Evolutionary conservation across 2,113 vertebrate genomes (phyloP).

Genomic region (Paratilapia polleni): DNA sequence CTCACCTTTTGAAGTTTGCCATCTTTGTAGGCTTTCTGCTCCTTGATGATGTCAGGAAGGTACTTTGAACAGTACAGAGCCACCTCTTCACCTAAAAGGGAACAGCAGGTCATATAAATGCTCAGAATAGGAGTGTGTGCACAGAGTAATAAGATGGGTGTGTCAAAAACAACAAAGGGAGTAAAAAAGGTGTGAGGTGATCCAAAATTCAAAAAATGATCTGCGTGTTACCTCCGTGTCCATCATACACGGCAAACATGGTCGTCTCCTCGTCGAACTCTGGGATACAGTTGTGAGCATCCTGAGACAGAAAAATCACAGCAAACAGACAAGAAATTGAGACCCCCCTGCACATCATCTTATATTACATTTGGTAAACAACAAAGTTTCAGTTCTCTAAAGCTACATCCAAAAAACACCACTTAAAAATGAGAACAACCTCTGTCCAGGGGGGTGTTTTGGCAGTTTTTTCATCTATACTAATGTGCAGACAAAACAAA

Average conservation of each 20-base stretch:
- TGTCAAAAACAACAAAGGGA: background rate
- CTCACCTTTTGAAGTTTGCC: conserved; percentile 96
- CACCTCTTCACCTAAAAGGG: conserved; percentile 92
- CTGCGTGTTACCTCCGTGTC: conserved; percentile 90
- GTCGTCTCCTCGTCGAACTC: conserved; percentile 94
- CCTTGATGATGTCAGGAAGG: conserved; percentile 95
- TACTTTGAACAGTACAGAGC: conserved; percentile 99
- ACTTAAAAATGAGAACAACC: background rate
- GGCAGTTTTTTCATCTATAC: background rate
- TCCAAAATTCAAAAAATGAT: background rate
- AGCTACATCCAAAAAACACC: background rate
- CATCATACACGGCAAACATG: conserved; percentile 98
- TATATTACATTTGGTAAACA: background rate
- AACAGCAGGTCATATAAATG: conserved; percentile 12
- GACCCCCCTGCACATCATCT: too few relatives aligned
- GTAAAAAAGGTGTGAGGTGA: background rate
- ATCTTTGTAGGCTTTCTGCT: conserved; percentile 96
- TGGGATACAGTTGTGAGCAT: conserved; percentile 98
- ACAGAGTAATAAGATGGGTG: background rate
- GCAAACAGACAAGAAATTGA: background rate
- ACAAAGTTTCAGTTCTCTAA: background rate
- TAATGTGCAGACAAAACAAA: too few relatives aligned
- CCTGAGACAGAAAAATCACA: conserved; percentile 78
- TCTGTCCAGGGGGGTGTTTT: background rate
- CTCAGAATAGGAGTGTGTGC: background rate